phyloP scores from a whole-genome alignment of 2,113 vertebrate species.

The Oreochromis aureus region DNA sequence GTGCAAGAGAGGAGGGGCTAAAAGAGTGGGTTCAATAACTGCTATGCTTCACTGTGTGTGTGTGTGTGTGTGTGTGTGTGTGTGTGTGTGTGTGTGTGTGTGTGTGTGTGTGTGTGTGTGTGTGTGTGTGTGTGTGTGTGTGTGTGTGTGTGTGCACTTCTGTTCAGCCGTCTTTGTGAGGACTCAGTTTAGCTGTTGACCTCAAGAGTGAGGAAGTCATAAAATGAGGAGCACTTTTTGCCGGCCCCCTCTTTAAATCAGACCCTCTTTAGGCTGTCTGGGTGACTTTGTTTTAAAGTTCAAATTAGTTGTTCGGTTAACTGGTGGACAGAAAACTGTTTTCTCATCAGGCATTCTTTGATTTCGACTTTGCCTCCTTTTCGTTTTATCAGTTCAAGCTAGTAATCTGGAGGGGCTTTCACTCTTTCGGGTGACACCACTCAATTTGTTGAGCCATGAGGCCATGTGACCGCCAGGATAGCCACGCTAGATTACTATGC shows the following conservation, averaged over 20 bases:
- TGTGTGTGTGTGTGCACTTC: not conserved
- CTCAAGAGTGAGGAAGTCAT: not conserved
- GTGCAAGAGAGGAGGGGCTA: slow-evolving; percentile 20
- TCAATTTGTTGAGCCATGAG: not conserved
- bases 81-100: not conserved
- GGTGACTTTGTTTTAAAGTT: not conserved
- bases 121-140: not conserved
- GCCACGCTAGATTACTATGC: not conserved
- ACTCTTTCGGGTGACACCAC: not conserved
- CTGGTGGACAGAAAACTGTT: not conserved
- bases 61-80: not conserved
- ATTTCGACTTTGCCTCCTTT: not conserved
- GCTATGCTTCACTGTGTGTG: not conserved
- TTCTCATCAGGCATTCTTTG: not conserved
- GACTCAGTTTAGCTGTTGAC: not conserved
- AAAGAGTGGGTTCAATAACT: slow-evolving; percentile 42
- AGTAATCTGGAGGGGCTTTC: not conserved
- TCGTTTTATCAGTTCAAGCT: not conserved
- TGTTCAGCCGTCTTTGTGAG: not conserved
- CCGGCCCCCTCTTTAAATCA: not conserved
- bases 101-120: not conserved
- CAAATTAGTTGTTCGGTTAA: not conserved
- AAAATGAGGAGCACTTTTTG: not conserved
- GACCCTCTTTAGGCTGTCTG: not conserved
- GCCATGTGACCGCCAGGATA: not conserved